Evolutionary conservation across 2,797 vertebrate species (phyloP), one percentile per base, ranked within the genome.

Genomic region (Cirrhinus molitorella): DNA sequence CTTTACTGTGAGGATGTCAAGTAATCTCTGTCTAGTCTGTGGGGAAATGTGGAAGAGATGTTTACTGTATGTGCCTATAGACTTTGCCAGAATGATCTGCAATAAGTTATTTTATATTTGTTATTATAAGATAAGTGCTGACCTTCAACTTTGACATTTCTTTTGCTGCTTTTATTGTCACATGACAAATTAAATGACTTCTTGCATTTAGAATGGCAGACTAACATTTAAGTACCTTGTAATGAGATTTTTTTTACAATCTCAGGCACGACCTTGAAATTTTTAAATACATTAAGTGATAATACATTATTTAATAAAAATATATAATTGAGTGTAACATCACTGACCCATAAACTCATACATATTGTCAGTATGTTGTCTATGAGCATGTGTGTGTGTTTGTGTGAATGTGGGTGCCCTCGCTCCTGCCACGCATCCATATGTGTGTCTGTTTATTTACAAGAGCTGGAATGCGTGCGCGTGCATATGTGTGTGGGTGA

Each of bases 361-460:
- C n/a, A 21, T 49, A 11, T 9, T 65, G 37, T 12, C n/a, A 43
- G 31, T 63, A 53, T 43, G 25, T 10, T 61, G 37, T 14, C 25
- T 59, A 59, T n/a, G 63, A 40, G 37, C 1, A 7, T 55, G 70
- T 17, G 45, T 57, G 53, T 75, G 70, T 83, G 25, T 76, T 25
- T 71, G 72, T 73, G 28, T 79, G 68, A 79, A 40, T 43, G 51
- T 80, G 53, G 65, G 68, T 53, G 80, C 72, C 40, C 21, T 70
- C 65, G 10, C 40, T 83, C 74, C 66, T 68, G 81, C 81, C 53
- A 71, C 28, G 65, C 83, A 65, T 66, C 78, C 80, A 77, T 81
- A 77, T 78, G 82, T 75, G 77, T 77, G 65, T 83, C 37, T 77
- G 51, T 77, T 83, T 78, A 70, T 83, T 78, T 77, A 78, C 74